Evolutionary conservation across 2,113 vertebrate species (phyloP), one percentile per base, ranked within the genome.

Genomic region (Triplophysa siluroides): DNA sequence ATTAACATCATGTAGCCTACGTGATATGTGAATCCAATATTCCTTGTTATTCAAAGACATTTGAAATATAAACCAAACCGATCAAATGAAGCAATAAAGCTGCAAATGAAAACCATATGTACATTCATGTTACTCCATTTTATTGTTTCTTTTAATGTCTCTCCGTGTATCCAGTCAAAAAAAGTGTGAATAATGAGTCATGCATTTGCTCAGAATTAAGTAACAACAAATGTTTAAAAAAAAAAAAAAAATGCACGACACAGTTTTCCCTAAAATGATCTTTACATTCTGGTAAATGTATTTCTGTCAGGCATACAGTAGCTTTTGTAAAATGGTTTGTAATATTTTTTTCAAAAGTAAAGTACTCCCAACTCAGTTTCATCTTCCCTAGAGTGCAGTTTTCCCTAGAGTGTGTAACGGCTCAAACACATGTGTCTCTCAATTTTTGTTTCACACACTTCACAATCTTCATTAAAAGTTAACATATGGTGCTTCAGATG

Each of bases 401-500:
- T 58, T 72, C 70, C 29, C 50, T n/a, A 14, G 54, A 16, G 33
- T 61, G 21, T 45, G 6, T 62, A 75, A 75, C 7, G 8, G 41
- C 23, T 62, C 72, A 47, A 62, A 75, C 72, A 75, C 45, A 41
- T 75, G 72, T 13, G 72, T 18, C 13, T 33, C 54, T 26, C 26
- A 41, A 60, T 54, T 16, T 74, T 45, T 41, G 41, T 61, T 43
- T 74, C 71, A 43, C 18, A 61, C 41, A 38, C 33, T 38, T 38
- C 33, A 14, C 72, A 45, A 21, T 19, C 61, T 47, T 38, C 33
- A 38, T 38, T 38, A 38, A 38, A 38, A 38, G 33, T 62, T 63
- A 47, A 63, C 72, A 75, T 38, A 61, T 75, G 72, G 72, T 61
- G 56, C 60, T 21, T 74, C 56, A 61, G 71, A 61, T 74, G 14